Base-by-base conservation (phyloP, 2,797 vertebrate genomes). In the Nyctibius grandis region DNA sequence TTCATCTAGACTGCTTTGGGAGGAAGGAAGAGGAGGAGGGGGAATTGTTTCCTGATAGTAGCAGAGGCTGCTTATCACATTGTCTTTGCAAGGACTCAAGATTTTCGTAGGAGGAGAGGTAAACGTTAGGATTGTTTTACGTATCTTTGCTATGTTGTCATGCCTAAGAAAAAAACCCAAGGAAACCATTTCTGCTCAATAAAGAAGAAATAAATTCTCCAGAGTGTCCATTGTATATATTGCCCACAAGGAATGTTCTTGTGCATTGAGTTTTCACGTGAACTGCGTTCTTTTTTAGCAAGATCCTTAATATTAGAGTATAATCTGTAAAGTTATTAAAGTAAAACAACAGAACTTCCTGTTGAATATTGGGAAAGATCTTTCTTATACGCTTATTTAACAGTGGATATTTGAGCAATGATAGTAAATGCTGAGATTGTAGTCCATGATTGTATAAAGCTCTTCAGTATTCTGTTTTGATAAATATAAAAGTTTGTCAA, bases 1-100 rank as follows among this genome's bases (percentile, higher is more conserved):
- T 64, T 59, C 56, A 13, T 63, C 72, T 63, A 4, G 79, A 3
- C 47, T 48, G 76, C 79, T 40, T 13, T 4, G 69, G 61, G 83
- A 93, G 92, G 94, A 91, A 96, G 95, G 92, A 96, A 87, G 72
- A 68, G 77, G 85, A 67, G 78, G 88, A 81, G 70, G 29, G 18
- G 84, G 77, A 40, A 40, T 61, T 63, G 70, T 54, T 87, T 93
- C 77, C 77, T 60, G 38, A 15, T 12, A 33, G 74, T 26, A 23
- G 69, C 73, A 36, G 60, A 22, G 31, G 45, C 80, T 65, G 40
- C 70, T 88, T 77, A 23, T 60, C 54, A 2, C 29, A 1, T 11
- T 68, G 67, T 42, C 61, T 57, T 42, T 48, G 68, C 75, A 38
- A 47, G 72, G 76, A 54, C 40, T 65, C 28, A 2, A n/a, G 44